phyloP scores from a whole-genome alignment of 2,113 vertebrate species.

The Rhagologus leucostigma region DNA sequence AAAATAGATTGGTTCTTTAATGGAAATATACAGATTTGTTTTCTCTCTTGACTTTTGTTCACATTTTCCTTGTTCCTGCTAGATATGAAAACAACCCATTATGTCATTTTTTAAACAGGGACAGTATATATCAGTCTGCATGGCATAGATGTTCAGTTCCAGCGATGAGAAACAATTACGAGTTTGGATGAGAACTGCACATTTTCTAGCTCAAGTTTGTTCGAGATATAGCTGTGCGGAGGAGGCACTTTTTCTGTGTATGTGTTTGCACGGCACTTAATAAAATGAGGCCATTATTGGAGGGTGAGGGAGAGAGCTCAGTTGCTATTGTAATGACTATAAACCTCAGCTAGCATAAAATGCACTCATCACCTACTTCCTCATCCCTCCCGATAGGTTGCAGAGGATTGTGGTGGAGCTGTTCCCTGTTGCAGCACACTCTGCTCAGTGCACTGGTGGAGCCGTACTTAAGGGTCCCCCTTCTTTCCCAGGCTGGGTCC shows the following conservation, averaged over 20 bases:
- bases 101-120: conserved; percentile 2
- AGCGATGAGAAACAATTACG: background rate
- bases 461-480: background rate
- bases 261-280: background rate
- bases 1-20: conserved; percentile 37
- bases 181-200: background rate
- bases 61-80: background rate
- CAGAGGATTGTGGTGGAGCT: background rate
- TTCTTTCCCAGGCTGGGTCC: background rate
- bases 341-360: background rate
- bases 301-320: background rate
- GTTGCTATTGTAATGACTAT: background rate
- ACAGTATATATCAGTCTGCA: background rate
- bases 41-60: conserved; percentile 43
- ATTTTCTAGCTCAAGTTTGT: background rate
- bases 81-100: conserved; percentile 19
- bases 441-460: background rate
- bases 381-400: background rate
- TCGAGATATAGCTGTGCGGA: background rate
- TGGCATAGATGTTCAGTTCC: background rate
- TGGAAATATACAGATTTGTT: conserved; percentile 59
- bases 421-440: background rate
- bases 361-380: background rate
- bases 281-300: background rate
- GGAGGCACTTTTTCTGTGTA: background rate